These are phyloP conservation scores for Bombyx mori DNA, from an alignment of 1,140 invertebrate species.

Conservation along the genomic window ASM3026992v2 NC_085116.1:11422001-11422500, in stretches of 20 bases:
- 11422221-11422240: constrained; percentile 58
- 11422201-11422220: constrained; percentile 11
- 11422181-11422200: no score
- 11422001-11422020: constrained; percentile 43
- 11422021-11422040: constrained; percentile 39
- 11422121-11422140: not conserved
- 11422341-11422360: constrained; percentile 63
- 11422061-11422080: constrained; percentile 14
- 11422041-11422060: constrained; percentile 27
- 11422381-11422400: constrained; percentile 63
- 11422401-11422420: constrained; percentile 62
- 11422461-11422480: constrained; percentile 21
- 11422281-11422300: constrained; percentile 64
- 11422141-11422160: no score
- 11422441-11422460: constrained; percentile 58
- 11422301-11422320: constrained; percentile 63
- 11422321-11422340: constrained; percentile 61
- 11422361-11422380: constrained; percentile 61
- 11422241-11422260: constrained; percentile 51
- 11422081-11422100: constrained; percentile 14
- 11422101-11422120: constrained; percentile 14
- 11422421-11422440: constrained; percentile 70
- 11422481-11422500: constrained; percentile 22
- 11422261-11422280: constrained; percentile 56
- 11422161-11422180: no score